Conservation (phyloP, 2,113 vertebrate species). For the Ovibos moschatus region DNA sequence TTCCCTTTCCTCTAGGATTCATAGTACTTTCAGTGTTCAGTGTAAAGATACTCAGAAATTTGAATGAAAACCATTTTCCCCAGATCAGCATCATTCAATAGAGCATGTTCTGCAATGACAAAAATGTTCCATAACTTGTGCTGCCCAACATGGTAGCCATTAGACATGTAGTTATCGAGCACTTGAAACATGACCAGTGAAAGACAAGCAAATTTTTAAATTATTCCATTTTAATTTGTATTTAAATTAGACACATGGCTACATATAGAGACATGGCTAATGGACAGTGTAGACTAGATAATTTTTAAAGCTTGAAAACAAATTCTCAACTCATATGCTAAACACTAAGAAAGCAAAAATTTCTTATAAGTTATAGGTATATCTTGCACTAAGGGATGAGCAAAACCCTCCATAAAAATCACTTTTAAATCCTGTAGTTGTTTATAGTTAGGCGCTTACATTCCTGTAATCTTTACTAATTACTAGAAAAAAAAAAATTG, state of each 20-base stretch:
- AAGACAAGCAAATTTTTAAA: not conserved
- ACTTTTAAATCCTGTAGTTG: not conserved
- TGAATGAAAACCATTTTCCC: not conserved
- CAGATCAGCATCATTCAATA: not conserved
- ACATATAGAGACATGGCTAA: not conserved
- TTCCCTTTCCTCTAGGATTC: not conserved
- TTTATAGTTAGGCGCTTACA: not conserved
- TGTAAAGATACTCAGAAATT: not conserved
- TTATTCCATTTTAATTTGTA: not conserved
- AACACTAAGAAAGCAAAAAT: not conserved
- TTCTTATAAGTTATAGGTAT: not conserved
- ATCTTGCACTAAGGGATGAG: not conserved
- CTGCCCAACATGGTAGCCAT: not conserved
- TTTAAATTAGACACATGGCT: not conserved
- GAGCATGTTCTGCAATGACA: not conserved
- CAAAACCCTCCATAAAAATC: not conserved
- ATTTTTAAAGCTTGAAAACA: conserved; percentile 36
- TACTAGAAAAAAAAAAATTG: not conserved
- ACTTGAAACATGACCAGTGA: not conserved
- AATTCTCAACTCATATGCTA: not conserved
- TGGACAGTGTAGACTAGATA: not conserved
- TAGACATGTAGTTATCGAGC: not conserved
- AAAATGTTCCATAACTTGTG: not conserved
- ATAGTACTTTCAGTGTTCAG: not conserved
- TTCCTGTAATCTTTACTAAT: not conserved